Conservation (phyloP, 2,797 vertebrate species). For the Microcaecilia unicolor region DNA sequence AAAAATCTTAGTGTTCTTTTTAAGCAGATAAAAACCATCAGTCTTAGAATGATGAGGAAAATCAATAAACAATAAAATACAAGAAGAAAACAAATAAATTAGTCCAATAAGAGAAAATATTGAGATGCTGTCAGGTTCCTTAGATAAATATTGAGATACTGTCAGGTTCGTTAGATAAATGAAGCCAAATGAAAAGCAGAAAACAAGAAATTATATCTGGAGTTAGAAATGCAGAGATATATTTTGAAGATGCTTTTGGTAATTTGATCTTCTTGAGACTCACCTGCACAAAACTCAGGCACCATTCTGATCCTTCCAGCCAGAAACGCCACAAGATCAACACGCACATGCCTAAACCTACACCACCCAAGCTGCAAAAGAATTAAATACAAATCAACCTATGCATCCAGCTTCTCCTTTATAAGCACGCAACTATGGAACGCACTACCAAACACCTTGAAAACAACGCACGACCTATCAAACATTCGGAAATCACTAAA, state of each 20-base stretch:
- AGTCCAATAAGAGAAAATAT: conserved; percentile 13
- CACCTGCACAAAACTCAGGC: conserved; percentile 7
- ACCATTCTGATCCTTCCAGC: too few species aligned
- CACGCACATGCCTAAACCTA: too few species aligned
- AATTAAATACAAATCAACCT: too few species aligned
- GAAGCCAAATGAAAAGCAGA: background rate
- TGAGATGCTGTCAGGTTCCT: conserved; percentile 1
- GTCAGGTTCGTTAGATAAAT: conserved; percentile 8
- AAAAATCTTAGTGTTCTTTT: background rate
- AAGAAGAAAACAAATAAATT: conserved; percentile 24
- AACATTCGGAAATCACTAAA: too few species aligned
- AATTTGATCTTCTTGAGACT: background rate
- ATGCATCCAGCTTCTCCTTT: too few species aligned
- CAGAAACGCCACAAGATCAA: too few species aligned
- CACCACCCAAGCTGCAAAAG: too few species aligned
- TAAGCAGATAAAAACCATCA: conserved; percentile 23
- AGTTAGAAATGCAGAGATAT: rapidly evolving
- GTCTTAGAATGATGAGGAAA: conserved; percentile 7
- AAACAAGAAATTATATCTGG: background rate
- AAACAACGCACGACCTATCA: too few species aligned
- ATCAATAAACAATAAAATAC: conserved; percentile 37
- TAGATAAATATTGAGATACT: conserved; percentile 1
- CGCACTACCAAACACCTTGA: too few species aligned
- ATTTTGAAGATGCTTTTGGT: background rate
- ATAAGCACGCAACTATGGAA: too few species aligned